Percentiles rank a stretch among this genome's conserved stretches.
phyloP scores from a whole-genome alignment of 2,888 invertebrate species.

The Pyrocoelia pectoralis region DNA sequence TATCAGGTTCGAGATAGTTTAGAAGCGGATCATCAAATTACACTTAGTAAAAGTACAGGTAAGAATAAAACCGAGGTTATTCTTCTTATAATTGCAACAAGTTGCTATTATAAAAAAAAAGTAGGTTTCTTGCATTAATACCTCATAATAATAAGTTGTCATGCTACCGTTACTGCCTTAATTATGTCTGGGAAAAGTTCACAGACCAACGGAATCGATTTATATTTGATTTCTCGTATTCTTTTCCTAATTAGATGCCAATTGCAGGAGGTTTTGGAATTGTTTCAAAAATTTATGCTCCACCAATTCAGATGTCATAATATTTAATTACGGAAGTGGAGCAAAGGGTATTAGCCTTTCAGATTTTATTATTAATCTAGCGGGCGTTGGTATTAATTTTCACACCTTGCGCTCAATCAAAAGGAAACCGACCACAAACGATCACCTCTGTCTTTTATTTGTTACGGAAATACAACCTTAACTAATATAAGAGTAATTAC shows the following conservation, averaged over 20 bases:
- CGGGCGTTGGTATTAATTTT: too few species aligned
- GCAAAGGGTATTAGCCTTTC: too few species aligned
- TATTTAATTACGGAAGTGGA: neutral
- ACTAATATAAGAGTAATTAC: neutral
- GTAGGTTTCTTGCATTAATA: slow-evolving; percentile 6
- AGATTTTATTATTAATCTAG: too few species aligned
- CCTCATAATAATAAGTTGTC: slow-evolving; percentile 3
- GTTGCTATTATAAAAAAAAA: neutral
- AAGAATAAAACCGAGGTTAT: slow-evolving; percentile 43
- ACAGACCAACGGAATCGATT: neutral
- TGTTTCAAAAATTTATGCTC: neutral
- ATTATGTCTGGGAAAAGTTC: neutral
- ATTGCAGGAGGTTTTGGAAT: neutral
- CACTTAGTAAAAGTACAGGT: slow-evolving; percentile 83
- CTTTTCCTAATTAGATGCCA: too few species aligned
- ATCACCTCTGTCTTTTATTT: too few species aligned
- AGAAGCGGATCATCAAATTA: slow-evolving; percentile 76
- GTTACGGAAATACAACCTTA: too few species aligned
- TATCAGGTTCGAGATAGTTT: slow-evolving; percentile 85
- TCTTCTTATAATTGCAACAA: neutral
- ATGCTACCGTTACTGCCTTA: neutral
- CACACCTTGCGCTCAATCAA: too few species aligned
- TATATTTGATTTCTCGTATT: neutral
- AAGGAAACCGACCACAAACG: too few species aligned
- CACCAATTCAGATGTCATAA: neutral